These are phyloP conservation scores for Hormiphora californensis DNA, from an alignment of 37 sponge, comb jelly and placozoan species.

Conservation along the genomic window DNA sequence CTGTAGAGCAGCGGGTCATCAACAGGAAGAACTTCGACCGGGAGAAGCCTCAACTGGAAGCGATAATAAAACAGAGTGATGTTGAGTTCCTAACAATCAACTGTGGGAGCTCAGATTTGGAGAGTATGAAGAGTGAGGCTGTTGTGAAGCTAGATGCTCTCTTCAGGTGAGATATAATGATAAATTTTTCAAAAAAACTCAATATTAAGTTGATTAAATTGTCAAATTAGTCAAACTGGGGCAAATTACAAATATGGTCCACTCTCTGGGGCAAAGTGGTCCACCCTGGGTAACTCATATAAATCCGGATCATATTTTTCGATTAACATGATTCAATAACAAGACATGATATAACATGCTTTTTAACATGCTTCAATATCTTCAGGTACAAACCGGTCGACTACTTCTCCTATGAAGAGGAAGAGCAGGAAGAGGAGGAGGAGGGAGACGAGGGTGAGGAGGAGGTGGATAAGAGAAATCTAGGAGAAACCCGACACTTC, in stretches of 20 bases:
- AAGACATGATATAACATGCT: no score
- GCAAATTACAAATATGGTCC: no score
- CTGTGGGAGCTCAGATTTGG: neutral
- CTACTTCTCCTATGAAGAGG: conserved; percentile 49
- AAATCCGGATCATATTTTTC: no score
- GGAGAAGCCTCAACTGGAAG: conserved; percentile 45
- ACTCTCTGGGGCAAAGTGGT: no score
- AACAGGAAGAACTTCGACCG: conserved; percentile 19
- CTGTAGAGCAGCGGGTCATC: conserved; percentile 31
- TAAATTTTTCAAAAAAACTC: no score
- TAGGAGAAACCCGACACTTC: conserved; percentile 79
- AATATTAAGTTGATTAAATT: no score
- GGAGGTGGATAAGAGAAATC: conserved; percentile 55
- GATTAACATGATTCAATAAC: no score
- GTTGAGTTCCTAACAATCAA: conserved; percentile 27
- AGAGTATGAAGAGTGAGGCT: neutral
- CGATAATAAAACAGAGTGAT: conserved; percentile 51
- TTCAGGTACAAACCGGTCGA: conserved; percentile 51
- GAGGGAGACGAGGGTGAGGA: conserved; percentile 62
- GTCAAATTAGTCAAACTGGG: no score
- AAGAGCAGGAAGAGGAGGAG: conserved; percentile 58
- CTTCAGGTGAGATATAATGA: no score
- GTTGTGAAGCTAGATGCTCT: conserved; percentile 1
- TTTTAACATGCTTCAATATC: no score
- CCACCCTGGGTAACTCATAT: no score